These are phyloP conservation scores for Laticauda laticaudata DNA, from an alignment of 2,113 vertebrate genomes.

Conservation along the genomic window DNA sequence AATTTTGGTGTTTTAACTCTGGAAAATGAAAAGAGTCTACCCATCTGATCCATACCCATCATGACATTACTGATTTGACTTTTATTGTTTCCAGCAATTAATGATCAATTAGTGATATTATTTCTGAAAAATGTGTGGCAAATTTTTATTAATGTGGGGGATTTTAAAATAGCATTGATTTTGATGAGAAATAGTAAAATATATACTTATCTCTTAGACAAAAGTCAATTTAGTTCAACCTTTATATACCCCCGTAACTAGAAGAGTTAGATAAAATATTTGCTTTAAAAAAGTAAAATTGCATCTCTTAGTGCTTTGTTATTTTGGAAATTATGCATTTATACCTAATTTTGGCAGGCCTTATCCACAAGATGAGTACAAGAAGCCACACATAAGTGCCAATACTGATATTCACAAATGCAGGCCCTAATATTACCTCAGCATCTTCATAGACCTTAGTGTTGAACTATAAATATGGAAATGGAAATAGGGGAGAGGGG, in stretches of 20 bases:
- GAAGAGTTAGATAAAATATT: neutral
- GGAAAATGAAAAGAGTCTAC: neutral
- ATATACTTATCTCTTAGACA: neutral
- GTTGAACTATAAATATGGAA: neutral
- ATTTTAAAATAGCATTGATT: constrained; percentile 8
- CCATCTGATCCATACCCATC: neutral
- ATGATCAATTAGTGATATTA: neutral
- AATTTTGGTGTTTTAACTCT: neutral
- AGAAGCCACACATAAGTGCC: neutral
- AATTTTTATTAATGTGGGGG: neutral
- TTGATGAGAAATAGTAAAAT: neutral
- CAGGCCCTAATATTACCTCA: neutral
- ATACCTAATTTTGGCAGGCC: neutral
- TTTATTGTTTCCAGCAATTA: neutral
- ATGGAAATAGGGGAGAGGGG: too few species aligned
- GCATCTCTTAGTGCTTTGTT: neutral
- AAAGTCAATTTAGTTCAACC: neutral
- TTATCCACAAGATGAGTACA: neutral
- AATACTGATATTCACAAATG: neutral
- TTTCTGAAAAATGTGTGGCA: neutral
- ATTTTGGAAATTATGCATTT: neutral
- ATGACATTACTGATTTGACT: neutral
- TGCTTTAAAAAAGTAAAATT: neutral
- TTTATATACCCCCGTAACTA: neutral
- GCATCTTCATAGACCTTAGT: neutral